Percentiles rank a stretch among this genome's conserved stretches.
phyloP scores from a whole-genome alignment of 2,113 vertebrate genomes.

The Probosciger aterrimus region DNA sequence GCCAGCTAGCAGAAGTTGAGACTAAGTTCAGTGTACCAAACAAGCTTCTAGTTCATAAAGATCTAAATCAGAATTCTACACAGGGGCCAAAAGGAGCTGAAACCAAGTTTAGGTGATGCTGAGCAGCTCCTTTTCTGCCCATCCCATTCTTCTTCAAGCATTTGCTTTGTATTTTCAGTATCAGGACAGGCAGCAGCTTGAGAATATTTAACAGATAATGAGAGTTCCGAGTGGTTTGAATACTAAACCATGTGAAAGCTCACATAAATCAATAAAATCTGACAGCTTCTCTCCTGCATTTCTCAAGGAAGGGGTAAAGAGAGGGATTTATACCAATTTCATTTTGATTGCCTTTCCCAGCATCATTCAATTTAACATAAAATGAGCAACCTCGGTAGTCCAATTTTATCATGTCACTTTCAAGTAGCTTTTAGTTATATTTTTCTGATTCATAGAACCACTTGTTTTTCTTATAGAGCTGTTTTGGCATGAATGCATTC shows the following conservation, averaged over 20 bases:
- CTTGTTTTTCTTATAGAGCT: neutral
- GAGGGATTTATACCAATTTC: neutral
- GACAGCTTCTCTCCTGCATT: neutral
- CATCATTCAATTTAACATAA: neutral
- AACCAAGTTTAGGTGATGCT: neutral
- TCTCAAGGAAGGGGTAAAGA: neutral
- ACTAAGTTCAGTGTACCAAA: neutral
- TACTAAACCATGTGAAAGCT: neutral
- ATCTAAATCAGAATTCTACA: neutral
- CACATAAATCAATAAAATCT: neutral
- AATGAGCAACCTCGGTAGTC: neutral
- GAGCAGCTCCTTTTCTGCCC: neutral
- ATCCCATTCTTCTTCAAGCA: neutral
- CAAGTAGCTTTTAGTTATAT: neutral
- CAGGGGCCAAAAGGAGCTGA: neutral
- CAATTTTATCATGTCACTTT: neutral
- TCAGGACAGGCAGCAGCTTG: neutral
- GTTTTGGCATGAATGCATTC: neutral
- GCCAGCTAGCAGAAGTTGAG: neutral
- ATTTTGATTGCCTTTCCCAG: neutral
- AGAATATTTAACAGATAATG: conserved; percentile 33
- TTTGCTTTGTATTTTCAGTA: neutral
- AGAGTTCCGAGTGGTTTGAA: conserved; percentile 3
- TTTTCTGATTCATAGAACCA: neutral
- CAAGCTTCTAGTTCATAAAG: neutral